These are phyloP conservation scores for Linnaemya tessellans DNA, from an alignment of 2,888 invertebrate species.

Conservation along the genomic window DNA sequence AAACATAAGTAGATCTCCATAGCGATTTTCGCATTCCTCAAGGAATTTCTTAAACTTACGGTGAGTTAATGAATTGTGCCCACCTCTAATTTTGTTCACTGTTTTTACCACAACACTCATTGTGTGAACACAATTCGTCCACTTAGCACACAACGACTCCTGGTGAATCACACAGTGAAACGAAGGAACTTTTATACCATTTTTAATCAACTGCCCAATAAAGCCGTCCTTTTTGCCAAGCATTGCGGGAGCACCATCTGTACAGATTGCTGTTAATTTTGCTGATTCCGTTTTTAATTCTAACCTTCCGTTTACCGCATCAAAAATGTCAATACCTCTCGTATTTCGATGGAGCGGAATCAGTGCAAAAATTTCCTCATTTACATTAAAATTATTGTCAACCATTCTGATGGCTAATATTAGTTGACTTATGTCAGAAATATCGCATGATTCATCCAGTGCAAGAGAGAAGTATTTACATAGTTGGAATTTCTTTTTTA, in stretches of 20 bases:
- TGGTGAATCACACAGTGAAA: slow-evolving; percentile 59
- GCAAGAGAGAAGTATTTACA: slow-evolving; percentile 54
- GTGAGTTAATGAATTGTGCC: slow-evolving; percentile 45
- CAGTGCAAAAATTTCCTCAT: slow-evolving; percentile 45
- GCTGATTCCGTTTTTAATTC: too few relatives aligned
- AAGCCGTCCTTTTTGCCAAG: too few relatives aligned
- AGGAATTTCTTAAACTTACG: too few relatives aligned
- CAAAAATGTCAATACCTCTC: slow-evolving; percentile 31
- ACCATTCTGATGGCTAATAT: too few relatives aligned
- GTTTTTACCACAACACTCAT: slow-evolving; percentile 56
- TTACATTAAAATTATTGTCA: slow-evolving; percentile 36
- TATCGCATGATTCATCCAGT: too few relatives aligned
- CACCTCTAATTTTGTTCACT: slow-evolving; percentile 57
- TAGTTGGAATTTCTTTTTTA: slow-evolving; percentile 29
- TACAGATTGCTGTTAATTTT: too few relatives aligned
- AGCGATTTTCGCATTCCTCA: slow-evolving; percentile 25
- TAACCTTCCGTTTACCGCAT: too few relatives aligned
- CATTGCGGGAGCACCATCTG: too few relatives aligned
- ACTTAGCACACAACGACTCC: slow-evolving; percentile 55
- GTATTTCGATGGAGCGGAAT: slow-evolving; percentile 36
- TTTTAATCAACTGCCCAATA: slow-evolving; percentile 47
- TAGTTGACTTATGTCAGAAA: too few relatives aligned
- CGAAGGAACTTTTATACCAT: slow-evolving; percentile 28
- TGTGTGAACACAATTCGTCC: slow-evolving; percentile 40
- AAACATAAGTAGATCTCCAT: slow-evolving; percentile 39